Conservation (phyloP, 2,888 invertebrate species). For the Resseliella maxima region DNA sequence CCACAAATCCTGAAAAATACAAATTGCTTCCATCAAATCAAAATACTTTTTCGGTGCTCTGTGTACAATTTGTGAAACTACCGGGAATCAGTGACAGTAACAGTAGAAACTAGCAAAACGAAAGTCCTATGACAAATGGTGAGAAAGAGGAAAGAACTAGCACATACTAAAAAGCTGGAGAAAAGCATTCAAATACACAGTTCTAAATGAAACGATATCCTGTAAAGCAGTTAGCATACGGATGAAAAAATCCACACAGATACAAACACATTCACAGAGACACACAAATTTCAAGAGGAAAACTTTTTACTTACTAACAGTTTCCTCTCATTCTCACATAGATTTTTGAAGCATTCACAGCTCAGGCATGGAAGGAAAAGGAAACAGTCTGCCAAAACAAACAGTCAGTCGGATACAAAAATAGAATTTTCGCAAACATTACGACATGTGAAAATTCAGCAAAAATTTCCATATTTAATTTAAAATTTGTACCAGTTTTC, state of each 20-base stretch:
- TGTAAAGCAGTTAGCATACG: constrained; percentile 30
- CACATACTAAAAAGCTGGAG: background rate
- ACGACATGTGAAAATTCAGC: constrained; percentile 38
- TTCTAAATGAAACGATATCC: constrained; percentile 51
- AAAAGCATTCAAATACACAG: background rate
- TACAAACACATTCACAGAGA: too few relatives aligned
- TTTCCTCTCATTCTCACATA: background rate
- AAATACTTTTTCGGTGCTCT: constrained; percentile 31
- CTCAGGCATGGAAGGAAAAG: background rate
- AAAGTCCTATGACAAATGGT: constrained; percentile 5
- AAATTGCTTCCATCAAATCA: constrained; percentile 54
- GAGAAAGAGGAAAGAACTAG: background rate
- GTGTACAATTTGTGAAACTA: constrained; percentile 45
- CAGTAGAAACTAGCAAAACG: background rate
- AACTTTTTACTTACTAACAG: constrained; percentile 45
- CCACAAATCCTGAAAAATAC: constrained; percentile 53
- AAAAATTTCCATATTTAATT: constrained; percentile 54
- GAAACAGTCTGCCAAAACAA: background rate
- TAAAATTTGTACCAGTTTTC: constrained; percentile 53
- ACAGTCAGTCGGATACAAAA: constrained; percentile 24
- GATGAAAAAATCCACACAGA: constrained; percentile 12
- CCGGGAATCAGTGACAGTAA: constrained; percentile 38
- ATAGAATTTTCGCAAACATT: constrained; percentile 40
- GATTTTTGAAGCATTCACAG: background rate
- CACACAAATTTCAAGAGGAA: background rate